Percentiles rank a stretch among this genome's conserved stretches.
These are phyloP conservation scores for Diadema setosum DNA, from an alignment of 35 echinoderm and acorn worm species.

Conservation along the genomic window DNA sequence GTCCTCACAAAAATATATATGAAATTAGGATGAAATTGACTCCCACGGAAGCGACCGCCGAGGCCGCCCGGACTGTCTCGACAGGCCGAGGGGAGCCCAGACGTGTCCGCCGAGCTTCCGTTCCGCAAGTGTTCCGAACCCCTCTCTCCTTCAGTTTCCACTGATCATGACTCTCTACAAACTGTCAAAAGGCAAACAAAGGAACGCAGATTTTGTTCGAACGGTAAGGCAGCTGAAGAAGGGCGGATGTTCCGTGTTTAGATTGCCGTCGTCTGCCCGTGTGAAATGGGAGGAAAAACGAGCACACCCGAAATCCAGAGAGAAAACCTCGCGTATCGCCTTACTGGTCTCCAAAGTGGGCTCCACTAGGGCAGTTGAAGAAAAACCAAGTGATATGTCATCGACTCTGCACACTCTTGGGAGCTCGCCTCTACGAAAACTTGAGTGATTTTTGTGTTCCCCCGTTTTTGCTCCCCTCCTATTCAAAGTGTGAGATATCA, in stretches of 20 bases:
- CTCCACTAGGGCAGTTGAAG: neutral
- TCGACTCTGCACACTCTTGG: neutral
- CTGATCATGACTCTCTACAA: no score
- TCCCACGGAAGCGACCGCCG: neutral
- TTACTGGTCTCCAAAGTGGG: neutral
- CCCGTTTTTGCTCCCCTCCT: neutral
- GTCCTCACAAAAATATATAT: no score
- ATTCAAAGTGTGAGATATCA: neutral
- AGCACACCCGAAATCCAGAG: neutral
- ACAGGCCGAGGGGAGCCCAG: neutral
- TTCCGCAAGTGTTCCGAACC: neutral
- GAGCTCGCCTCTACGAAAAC: neutral
- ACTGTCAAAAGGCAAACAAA: no score
- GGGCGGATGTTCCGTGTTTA: conserved; percentile 5
- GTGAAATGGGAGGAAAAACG: neutral
- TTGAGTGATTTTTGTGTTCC: neutral
- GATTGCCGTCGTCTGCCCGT: neutral
- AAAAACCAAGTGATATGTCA: neutral
- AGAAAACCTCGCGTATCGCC: neutral
- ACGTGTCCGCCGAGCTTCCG: conserved; percentile 11
- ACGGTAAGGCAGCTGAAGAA: neutral
- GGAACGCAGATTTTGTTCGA: no score
- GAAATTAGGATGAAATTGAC: no score
- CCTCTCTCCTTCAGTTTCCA: neutral
- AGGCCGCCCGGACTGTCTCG: neutral